Base-by-base conservation (phyloP, 2,888 invertebrate genomes). In the Apoda limacodes region DNA sequence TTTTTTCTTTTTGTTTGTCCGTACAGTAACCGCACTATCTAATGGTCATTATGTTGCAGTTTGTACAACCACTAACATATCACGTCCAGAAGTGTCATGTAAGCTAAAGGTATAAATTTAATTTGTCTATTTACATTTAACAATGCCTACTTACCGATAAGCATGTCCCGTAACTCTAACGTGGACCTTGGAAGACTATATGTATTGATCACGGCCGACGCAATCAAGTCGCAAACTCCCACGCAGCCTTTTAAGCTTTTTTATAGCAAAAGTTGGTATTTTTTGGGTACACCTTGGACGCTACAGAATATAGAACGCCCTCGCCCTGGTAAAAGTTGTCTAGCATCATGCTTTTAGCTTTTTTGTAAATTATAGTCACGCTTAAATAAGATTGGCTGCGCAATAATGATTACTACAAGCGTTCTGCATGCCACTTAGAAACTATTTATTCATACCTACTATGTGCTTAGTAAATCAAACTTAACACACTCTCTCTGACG, bases 1-100 rank as follows among this genome's bases (percentile, higher is more conserved):
- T 71, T 74, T 76, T 71, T 74, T 57, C 5, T 76, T 78, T 76
- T 76, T 72, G 76, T 78, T 76, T 78, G 76, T 69, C 75, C 76
- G 76, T 76, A 75, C 75, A 75, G 78, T 80, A 78, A 80, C 75
- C 70, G 80, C 80, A 80, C 76, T 75, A 60, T 71, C 76, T 80
- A 80, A 80, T 80, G 76, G 78, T 78, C 74, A 74, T 80, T 80
- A 78, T 78, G 80, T 80, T 80, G 80, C 80, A 78, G 80, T 80
- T 75, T 78, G 76, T 78, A 71, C 78, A 74, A 75, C 78, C 76
- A 80, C 78, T 78, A 80, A 80, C 78, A 76, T 80, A 76, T 80
- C 75, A 80, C 78, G 75, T 75, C 76, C 78, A 75, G 78, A 78
- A 74, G 71, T 80, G 78, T 76, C 76, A 76, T 80, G 78, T 78